Base-by-base conservation (phyloP, 2,113 vertebrate species). In the Pseudorasbora parva region DNA sequence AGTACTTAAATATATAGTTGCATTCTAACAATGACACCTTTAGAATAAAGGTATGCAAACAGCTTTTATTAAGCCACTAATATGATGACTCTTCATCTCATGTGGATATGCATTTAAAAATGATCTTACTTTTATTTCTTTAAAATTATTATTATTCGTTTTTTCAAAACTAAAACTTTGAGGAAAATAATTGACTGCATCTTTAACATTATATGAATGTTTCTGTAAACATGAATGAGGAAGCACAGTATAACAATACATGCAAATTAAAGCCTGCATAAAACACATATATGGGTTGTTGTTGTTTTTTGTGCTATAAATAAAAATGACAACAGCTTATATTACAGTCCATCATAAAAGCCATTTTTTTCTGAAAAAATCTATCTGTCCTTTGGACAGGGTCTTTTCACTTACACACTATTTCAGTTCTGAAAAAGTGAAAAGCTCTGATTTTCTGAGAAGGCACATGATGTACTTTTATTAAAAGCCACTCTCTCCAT, bases 391-490 rank as follows among this genome's bases (percentile, higher is more conserved):
- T 21, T 30, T 49, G 37, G 6, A 27, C 33, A 9, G 57, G 57
- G 17, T 45, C 17, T 30, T 66, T 64, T 33, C 43, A 49, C 15
- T 64, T 23, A 30, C 8, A 79, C 41, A 8, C 10, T 33, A 66
- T 64, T 66, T 79, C 77, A 49, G 27, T 25, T 30, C 77, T 79
- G 17, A 45, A 43, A 60, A 64, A 23, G 41, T 79, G 77, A 79
- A 78, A 66, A 79, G 77, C 59, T 30, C 41, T 33, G 59, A 79
- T 79, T 79, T 54, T 64, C 17, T 27, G 25, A 79, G 43, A 66
- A 79, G 25, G 59, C 60, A 79, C 77, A 79, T 66, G 59, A 49
- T 79, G 59, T 49, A 79, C 59, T 64, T 79, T 23, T 78, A 78
- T 62, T 78, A 79, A 64, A 49, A 79, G 59, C 25, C 49, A 45